phyloP scores from a whole-genome alignment of 2,888 invertebrate genomes.

The Sminthurinus aureus region DNA sequence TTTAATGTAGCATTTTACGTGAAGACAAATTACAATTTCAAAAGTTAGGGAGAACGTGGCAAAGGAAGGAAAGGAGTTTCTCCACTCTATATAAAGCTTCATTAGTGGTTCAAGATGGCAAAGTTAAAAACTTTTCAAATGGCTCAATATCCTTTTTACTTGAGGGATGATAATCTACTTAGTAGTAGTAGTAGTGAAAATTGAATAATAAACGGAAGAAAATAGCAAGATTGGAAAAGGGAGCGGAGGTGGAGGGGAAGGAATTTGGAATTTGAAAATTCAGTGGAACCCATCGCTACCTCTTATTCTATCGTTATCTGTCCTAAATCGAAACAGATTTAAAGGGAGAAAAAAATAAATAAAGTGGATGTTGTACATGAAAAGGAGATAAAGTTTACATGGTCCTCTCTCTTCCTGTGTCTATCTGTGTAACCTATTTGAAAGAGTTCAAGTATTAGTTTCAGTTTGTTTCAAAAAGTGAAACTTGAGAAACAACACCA shows the following conservation, averaged over 20 bases:
- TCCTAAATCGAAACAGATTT: too few species aligned
- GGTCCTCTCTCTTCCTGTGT: not conserved
- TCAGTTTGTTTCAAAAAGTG: not conserved
- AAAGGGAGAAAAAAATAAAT: too few species aligned
- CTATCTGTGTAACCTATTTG: not conserved
- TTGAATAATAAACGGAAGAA: constrained; percentile 11
- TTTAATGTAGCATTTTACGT: not conserved
- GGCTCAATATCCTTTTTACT: constrained; percentile 5
- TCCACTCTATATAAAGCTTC: not conserved
- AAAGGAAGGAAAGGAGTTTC: not conserved
- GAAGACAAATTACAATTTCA: constrained; percentile 19
- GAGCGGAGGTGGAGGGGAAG: not conserved
- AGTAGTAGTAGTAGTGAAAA: not conserved
- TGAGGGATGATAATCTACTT: not conserved
- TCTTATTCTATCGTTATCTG: not conserved
- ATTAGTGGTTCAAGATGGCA: not conserved
- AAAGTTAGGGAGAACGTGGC: not conserved
- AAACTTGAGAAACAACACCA: not conserved
- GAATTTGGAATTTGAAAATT: too few species aligned
- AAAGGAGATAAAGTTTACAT: not conserved
- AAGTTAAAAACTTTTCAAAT: not conserved
- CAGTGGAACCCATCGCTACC: too few species aligned
- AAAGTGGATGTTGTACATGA: too few species aligned
- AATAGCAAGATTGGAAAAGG: not conserved
- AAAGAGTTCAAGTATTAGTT: too few species aligned